These are phyloP conservation scores for Eulacestoma nigropectus DNA, from an alignment of 2,113 vertebrate species.

Conservation along the genomic window DNA sequence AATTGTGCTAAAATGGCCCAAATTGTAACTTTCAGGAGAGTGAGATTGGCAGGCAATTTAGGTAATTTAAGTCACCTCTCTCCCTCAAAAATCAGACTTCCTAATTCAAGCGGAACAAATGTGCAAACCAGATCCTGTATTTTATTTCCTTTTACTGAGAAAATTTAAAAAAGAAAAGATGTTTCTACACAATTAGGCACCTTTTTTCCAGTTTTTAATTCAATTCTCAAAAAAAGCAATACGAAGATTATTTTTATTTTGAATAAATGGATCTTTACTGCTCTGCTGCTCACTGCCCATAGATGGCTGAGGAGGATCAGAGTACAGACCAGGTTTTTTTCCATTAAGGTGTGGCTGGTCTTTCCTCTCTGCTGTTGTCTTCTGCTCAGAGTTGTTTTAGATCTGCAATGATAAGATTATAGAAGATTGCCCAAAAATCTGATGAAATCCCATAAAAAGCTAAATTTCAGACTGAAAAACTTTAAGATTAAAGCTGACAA, in stretches of 20 bases:
- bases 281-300: not conserved
- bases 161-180: not conserved
- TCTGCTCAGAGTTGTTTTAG: not conserved
- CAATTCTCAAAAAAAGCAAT: not conserved
- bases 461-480: not conserved
- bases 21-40: not conserved
- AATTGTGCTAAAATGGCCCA: not conserved
- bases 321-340: not conserved
- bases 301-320: not conserved
- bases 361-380: not conserved
- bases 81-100: not conserved
- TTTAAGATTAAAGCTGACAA: not conserved
- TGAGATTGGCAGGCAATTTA: not conserved
- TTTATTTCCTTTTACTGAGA: not conserved
- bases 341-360: not conserved
- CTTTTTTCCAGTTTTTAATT: not conserved
- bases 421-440: not conserved
- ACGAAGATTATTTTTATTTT: not conserved
- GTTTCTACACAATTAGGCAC: not conserved
- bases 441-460: not conserved
- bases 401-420: not conserved
- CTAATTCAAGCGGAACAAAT: not conserved
- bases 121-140: not conserved
- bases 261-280: not conserved
- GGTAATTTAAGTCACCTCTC: not conserved